These are phyloP conservation scores for Odontesthes bonariensis DNA, from an alignment of 2,113 vertebrate genomes.

Conservation along the genomic window DNA sequence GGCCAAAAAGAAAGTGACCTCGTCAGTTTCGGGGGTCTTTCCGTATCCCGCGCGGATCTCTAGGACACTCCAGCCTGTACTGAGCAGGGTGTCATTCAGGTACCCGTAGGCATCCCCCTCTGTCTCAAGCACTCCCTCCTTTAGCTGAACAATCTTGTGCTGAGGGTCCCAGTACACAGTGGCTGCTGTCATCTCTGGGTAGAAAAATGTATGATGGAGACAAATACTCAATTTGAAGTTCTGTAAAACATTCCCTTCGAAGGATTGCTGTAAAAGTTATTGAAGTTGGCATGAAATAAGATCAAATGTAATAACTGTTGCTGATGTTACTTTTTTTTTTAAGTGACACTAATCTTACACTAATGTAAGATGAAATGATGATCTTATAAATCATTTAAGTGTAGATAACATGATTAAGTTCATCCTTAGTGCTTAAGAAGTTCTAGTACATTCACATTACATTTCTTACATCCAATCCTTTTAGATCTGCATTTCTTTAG, in stretches of 20 bases:
- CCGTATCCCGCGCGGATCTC: conserved; percentile 92
- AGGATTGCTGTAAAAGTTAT: not conserved
- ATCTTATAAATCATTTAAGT: no score
- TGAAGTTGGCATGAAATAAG: no score
- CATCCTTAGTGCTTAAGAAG: no score
- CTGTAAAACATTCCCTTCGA: no score
- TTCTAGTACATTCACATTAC: no score
- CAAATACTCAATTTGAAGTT: not conserved
- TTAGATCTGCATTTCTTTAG: no score
- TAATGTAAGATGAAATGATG: no score
- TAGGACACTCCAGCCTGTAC: conserved; percentile 89
- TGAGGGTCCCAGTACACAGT: conserved; percentile 86
- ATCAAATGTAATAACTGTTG: no score
- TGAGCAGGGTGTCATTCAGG: conserved; percentile 86
- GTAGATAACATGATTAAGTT: no score
- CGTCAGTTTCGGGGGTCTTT: conserved; percentile 77
- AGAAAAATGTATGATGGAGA: not conserved
- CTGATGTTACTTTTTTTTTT: no score
- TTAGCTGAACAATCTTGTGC: conserved; percentile 82
- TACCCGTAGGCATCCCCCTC: conserved; percentile 88
- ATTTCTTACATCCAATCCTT: no score
- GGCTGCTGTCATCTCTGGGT: conserved; percentile 77
- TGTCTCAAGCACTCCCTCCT: conserved; percentile 82
- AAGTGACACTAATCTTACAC: no score
- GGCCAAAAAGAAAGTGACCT: conserved; percentile 88